Evolutionary conservation across 1,140 invertebrate species (phyloP), one percentile per base, ranked within the genome.

Genomic region (Eumaeus atala): DNA sequence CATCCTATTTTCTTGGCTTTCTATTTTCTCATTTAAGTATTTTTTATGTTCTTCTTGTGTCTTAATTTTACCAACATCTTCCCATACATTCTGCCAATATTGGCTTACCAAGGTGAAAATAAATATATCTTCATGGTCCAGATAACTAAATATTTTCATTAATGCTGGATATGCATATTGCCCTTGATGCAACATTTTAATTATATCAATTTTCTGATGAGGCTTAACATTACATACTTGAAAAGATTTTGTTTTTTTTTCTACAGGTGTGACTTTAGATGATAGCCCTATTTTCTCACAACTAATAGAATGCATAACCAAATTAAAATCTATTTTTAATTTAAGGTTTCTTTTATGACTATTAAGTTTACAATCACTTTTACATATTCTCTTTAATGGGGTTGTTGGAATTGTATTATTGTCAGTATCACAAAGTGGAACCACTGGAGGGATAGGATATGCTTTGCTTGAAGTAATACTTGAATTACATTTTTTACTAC

Each of bases 131-230:
- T 86, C 67, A 59, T 72, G 67, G 14, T 68, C 73, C 50, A 88
- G 67, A 51, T 80, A 78, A 38, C 59, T 65, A 37, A 87, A 70
- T 49, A 88, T 86, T 51, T 73, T 74, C 59, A 67, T 66, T 42
- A 88, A 59, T 44, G 77, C 72, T 51, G 79, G 79, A 53, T 71
- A 65, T 33, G 51, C 66, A 59, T 62, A 55, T 21, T 57, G 51
- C 51, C 70, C 44, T 28, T 77, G 52, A 54, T 77, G 71, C 44
- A 88, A 59, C 63, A 78, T 71, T 60, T 75, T 75, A 14, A 88
- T 74, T 38, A 87, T 81, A 64, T 88, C 87, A 64, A 87, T 64
- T 59, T 84, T 81, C 57, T 87, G 73, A 55, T 78, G 61, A 8
- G 76, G 77, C 54, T 66, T 70, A 60, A 71, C 69, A 56, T 67